A percentile compares a stretch with the other conserved stretches of the same genome.
These are phyloP conservation scores for Platycnemis pennipes DNA, from an alignment of 2,888 invertebrate genomes.

Conservation along the genomic window DNA sequence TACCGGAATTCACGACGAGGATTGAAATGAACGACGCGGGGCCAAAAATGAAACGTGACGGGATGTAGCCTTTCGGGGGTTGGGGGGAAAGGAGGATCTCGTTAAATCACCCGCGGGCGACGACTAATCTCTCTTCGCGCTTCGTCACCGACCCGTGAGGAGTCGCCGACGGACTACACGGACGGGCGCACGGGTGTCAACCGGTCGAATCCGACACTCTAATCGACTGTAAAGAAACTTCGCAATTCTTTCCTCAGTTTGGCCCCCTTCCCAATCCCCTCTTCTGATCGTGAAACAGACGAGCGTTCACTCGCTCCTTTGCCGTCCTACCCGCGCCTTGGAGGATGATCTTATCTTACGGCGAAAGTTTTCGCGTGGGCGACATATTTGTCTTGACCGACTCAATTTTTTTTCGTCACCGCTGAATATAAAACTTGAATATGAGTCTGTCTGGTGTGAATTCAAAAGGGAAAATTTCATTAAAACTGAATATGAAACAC, in stretches of 20 bases:
- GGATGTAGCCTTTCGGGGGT: not conserved
- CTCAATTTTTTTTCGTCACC: too few relatives aligned
- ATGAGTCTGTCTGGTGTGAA: too few relatives aligned
- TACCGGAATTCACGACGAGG: not conserved
- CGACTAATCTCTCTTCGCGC: not conserved
- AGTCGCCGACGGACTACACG: not conserved
- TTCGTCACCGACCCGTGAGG: not conserved
- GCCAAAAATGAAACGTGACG: not conserved
- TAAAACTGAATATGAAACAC: too few relatives aligned
- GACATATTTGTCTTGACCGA: too few relatives aligned
- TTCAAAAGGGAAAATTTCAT: too few relatives aligned
- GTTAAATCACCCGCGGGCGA: not conserved
- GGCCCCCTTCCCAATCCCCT: not conserved
- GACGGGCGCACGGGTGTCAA: not conserved
- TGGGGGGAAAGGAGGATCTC: not conserved
- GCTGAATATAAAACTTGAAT: too few relatives aligned
- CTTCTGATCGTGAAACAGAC: too few relatives aligned
- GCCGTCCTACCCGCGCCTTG: too few relatives aligned
- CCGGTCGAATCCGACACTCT: not conserved
- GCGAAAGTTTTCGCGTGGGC: too few relatives aligned
- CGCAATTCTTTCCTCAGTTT: not conserved
- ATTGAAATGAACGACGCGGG: not conserved
- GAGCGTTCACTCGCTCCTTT: too few relatives aligned
- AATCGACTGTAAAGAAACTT: not conserved
- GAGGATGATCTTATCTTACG: too few relatives aligned